Evolutionary conservation across 1,140 invertebrate genomes (phyloP).

Genomic region (Cryptotermes secundus): DNA sequence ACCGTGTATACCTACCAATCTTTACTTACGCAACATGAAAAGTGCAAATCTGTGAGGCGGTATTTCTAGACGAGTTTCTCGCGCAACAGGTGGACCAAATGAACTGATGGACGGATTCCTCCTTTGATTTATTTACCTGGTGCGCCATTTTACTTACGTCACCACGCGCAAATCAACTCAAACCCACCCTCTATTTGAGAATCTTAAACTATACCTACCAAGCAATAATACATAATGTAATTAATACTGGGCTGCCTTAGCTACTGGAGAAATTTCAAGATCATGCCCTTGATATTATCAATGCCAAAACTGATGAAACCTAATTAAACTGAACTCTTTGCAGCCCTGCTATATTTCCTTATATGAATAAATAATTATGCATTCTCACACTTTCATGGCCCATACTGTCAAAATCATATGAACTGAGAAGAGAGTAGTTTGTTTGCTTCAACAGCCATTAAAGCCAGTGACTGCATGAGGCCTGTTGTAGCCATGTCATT

Average conservation of each 20-base stretch:
- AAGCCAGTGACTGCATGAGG: too few species aligned
- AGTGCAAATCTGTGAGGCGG: slow-evolving; percentile 33
- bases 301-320: background rate
- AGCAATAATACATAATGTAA: background rate
- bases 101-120: slow-evolving; percentile 33
- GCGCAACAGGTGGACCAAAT: slow-evolving; percentile 16
- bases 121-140: slow-evolving; percentile 58
- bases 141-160: slow-evolving; percentile 63
- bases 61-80: slow-evolving; percentile 23
- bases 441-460: background rate
- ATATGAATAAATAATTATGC: background rate
- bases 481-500: too few species aligned
- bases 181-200: slow-evolving; percentile 23
- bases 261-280: background rate
- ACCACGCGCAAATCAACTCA: slow-evolving; percentile 50
- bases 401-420: background rate
- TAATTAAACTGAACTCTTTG: background rate
- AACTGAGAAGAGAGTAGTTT: background rate
- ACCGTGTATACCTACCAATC: slow-evolving; percentile 37
- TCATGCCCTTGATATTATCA: background rate
- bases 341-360: background rate
- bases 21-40: slow-evolving; percentile 32
- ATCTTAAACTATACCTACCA: background rate
- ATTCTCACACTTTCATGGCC: background rate
- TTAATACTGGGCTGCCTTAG: slow-evolving; percentile 11